Evolutionary conservation across 2,113 vertebrate genomes (phyloP).

Genomic region (Barbus barbus): DNA sequence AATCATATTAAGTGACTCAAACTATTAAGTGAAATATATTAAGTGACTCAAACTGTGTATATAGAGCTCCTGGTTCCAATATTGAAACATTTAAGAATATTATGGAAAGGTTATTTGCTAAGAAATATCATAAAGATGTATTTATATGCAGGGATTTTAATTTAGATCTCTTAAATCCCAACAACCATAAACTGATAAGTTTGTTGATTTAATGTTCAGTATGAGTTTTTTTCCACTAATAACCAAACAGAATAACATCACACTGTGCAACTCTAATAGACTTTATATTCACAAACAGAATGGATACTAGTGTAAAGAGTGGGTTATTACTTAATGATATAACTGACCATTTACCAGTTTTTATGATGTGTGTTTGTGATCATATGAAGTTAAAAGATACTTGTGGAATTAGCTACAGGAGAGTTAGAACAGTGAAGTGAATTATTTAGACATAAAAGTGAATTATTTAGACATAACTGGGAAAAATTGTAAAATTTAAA

Average conservation of each 20-base stretch:
- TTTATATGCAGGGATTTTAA: constrained; percentile 18
- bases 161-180: constrained; percentile 11
- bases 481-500: neutral
- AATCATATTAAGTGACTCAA: no score
- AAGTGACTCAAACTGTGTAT: neutral
- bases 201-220: constrained; percentile 1
- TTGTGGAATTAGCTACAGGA: neutral
- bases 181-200: constrained; percentile 1
- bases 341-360: neutral
- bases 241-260: constrained; percentile 8
- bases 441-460: neutral
- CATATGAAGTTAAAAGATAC: neutral
- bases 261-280: neutral
- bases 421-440: neutral
- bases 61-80: neutral
- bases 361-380: neutral
- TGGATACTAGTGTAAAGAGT: neutral
- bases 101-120: neutral
- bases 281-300: neutral
- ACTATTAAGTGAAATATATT: no score
- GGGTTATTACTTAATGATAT: no score
- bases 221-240: neutral
- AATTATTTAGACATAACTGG: neutral
- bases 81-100: neutral
- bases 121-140: neutral